Conservation (phyloP, 1,140 invertebrate genomes). For the Manduca sexta region DNA sequence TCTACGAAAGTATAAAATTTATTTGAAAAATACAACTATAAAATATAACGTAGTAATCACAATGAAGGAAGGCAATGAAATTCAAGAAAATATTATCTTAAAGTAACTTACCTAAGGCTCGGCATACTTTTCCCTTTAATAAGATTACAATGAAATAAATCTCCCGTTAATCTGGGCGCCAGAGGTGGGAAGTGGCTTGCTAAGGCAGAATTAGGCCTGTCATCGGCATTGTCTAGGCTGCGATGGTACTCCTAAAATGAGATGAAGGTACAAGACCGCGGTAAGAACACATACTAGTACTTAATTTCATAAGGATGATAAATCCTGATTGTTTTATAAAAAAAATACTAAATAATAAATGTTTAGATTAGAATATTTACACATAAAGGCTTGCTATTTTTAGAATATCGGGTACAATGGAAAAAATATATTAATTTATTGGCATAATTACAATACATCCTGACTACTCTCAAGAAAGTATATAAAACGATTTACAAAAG, state of each 20-base stretch:
- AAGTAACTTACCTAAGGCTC: conserved; percentile 84
- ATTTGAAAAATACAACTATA: conserved; percentile 4
- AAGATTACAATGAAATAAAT: conserved; percentile 78
- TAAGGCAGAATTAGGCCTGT: conserved; percentile 62
- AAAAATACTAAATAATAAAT: no score
- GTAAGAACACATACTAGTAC: conserved; percentile 1
- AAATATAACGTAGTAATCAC: conserved; percentile 8
- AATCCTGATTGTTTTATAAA: no score
- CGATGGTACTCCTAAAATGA: conserved; percentile 81
- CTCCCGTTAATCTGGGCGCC: conserved; percentile 51
- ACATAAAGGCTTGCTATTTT: no score
- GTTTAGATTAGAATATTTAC: no score
- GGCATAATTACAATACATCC: no score
- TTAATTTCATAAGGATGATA: no score
- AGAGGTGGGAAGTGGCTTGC: conserved; percentile 56
- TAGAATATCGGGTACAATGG: no score
- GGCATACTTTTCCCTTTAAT: conserved; percentile 97
- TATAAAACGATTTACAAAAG: conserved; percentile 21
- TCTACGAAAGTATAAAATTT: background rate
- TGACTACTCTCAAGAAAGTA: no score
- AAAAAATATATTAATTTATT: no score
- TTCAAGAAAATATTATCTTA: background rate
- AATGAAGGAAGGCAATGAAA: conserved; percentile 9
- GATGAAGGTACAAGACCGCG: conserved; percentile 1
- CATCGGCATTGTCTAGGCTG: conserved; percentile 85